These are phyloP conservation scores for Oryzias dopingdopingensis DNA, from an alignment of 2,797 vertebrate species.

Conservation along the genomic window DNA sequence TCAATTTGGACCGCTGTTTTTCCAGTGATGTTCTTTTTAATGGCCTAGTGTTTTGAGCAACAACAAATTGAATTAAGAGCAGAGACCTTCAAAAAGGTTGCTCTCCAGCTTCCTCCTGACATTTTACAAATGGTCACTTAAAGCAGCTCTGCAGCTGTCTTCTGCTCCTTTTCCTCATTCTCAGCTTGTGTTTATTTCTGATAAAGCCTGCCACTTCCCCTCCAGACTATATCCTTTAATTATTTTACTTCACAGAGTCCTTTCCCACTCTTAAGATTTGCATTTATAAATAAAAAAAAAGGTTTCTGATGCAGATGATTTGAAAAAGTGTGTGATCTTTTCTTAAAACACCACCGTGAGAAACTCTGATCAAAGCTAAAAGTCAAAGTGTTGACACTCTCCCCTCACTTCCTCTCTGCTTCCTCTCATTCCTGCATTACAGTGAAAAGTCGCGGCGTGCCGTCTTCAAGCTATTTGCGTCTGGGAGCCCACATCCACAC, in stretches of 20 bases:
- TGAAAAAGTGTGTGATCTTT: too few relatives aligned
- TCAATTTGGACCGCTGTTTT: too few relatives aligned
- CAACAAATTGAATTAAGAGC: conserved; percentile 25
- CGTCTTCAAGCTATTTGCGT: conserved; percentile 51
- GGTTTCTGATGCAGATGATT: too few relatives aligned
- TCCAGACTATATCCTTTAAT: conserved; percentile 13
- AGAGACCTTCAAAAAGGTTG: not conserved
- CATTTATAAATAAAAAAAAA: too few relatives aligned
- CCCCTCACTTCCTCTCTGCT: conserved; percentile 32
- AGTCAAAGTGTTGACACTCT: conserved; percentile 30
- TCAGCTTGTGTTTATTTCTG: conserved; percentile 10
- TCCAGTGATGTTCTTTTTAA: too few relatives aligned
- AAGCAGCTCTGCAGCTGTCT: conserved; percentile 16
- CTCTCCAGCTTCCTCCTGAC: not conserved
- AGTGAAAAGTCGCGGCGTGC: conserved; percentile 32
- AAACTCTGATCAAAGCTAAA: conserved; percentile 37
- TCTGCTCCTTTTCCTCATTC: conserved; percentile 11
- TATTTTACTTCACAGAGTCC: not conserved
- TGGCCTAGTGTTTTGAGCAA: too few relatives aligned
- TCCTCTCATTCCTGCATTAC: conserved; percentile 42
- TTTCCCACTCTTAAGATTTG: too few relatives aligned
- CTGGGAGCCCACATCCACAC: conserved; percentile 37
- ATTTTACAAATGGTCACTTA: conserved; percentile 22
- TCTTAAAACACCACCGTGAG: conserved; percentile 37
- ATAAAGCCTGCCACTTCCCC: conserved; percentile 36